These are phyloP conservation scores for Coregonus clupeaformis DNA, from an alignment of 2,113 vertebrate species.

Conservation along the genomic window DNA sequence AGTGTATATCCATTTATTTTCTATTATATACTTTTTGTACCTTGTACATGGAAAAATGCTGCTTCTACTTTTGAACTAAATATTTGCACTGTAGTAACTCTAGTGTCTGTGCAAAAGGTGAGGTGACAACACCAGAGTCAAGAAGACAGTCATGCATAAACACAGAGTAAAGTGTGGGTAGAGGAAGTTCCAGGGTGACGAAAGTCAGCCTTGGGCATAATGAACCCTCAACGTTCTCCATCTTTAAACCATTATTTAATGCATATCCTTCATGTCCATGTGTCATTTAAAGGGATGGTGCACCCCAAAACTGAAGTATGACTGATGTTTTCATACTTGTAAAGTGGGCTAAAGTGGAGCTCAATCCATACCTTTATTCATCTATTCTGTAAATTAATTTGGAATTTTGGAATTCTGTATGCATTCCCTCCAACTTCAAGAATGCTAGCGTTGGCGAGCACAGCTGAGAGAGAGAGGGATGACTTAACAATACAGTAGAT, in stretches of 20 bases:
- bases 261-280: neutral
- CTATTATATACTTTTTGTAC: too few species aligned
- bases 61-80: too few species aligned
- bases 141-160: constrained; percentile 61
- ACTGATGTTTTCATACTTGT: too few species aligned
- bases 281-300: neutral
- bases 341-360: too few species aligned
- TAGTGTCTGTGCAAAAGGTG: constrained; percentile 46
- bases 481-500: neutral
- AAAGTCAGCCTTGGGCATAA: constrained; percentile 53
- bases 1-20: too few species aligned
- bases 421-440: too few species aligned
- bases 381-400: too few species aligned
- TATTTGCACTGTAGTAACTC: neutral
- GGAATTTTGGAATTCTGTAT: too few species aligned
- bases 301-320: neutral
- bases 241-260: neutral
- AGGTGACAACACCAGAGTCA: constrained; percentile 60
- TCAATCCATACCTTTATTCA: too few species aligned
- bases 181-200: constrained; percentile 30
- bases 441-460: neutral
- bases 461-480: neutral
- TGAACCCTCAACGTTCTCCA: neutral
- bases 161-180: constrained; percentile 33
- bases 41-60: too few species aligned